These are phyloP conservation scores for Haliclona indistincta DNA, from an alignment of 37 sponge, comb jelly and placozoan species.

Conservation along the genomic window DNA sequence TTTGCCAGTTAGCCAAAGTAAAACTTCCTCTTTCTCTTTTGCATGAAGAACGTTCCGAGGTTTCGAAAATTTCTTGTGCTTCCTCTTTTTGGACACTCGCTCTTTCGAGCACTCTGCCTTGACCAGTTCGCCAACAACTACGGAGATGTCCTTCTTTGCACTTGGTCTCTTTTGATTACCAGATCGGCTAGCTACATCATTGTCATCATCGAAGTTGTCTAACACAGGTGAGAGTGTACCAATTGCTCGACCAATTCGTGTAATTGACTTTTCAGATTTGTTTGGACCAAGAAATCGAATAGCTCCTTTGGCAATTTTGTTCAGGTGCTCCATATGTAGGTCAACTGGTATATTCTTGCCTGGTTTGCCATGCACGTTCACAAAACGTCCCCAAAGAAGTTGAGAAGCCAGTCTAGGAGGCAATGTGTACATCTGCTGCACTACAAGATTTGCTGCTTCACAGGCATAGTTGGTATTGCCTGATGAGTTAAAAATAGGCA, in stretches of 20 bases:
- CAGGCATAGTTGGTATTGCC: constrained; percentile 6
- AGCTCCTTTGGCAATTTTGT: constrained; percentile 8
- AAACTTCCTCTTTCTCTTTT: no score
- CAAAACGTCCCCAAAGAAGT: constrained; percentile 21
- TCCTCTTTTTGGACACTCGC: constrained; percentile 6
- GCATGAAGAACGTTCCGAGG: no score
- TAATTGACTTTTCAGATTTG: constrained; percentile 10
- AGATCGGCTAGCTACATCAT: constrained; percentile 2
- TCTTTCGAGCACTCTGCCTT: not conserved
- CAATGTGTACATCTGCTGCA: not conserved
- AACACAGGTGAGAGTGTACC: constrained; percentile 2
- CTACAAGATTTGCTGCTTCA: constrained; percentile 13
- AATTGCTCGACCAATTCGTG: not conserved
- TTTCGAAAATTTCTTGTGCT: constrained; percentile 1
- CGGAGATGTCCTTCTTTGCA: not conserved
- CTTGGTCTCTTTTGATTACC: constrained; percentile 7
- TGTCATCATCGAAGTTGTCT: constrained; percentile 18
- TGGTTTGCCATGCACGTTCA: constrained; percentile 6
- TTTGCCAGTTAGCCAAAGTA: constrained; percentile 6
- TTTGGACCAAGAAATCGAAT: constrained; percentile 9
- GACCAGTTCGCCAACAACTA: constrained; percentile 9
- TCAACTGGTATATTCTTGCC: constrained; percentile 33
- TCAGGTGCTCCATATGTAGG: constrained; percentile 7
- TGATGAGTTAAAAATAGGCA: constrained; percentile 14
- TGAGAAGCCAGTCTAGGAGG: constrained; percentile 17